Base-by-base conservation (phyloP, 1,140 invertebrate genomes). In the Drosophila triauraria region DNA sequence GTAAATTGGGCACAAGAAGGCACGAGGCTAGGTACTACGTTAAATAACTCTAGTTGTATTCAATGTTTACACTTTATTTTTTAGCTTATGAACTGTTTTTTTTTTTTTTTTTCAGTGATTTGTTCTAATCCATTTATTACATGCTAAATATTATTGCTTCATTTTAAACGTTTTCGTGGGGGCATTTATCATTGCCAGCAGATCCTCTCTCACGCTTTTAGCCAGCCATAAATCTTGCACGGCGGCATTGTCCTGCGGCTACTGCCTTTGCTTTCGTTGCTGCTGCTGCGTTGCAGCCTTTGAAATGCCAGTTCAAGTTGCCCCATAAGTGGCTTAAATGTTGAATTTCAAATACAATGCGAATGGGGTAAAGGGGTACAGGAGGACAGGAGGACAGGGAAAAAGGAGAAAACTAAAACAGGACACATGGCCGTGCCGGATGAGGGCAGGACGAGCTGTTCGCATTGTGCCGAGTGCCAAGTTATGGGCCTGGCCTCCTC, bases 301-400 rank as follows among this genome's bases (percentile, higher is more conserved):
- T 88, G 83, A 87, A 87, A 87, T 87, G 83, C 80, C 83, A 87
- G 83, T 87, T 88, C 80, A 80, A 84, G 80, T 87, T 84, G 84
- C 64, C 84, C 70, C 77, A 80, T 88, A 87, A 87, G 85, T 87
- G 84, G 84, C 84, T 88, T 87, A 87, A 87, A 87, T 87, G 84
- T 87, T 87, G 84, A 87, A 88, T 88, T 87, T 80, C 77, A 87
- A 80, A 84, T 76, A 87, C 84, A 87, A 87, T 88, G 80, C 80
- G 58, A 78, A 63, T 13, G 65, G 67, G 51, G 46, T 56, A 32
- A 58, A 27, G 51, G 42, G 54, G 54, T 17, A 23, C 12, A 15
- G n/a, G 4, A 35, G 43, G 35, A 7, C 8, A 23, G 23, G 10
- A 35, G 43, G 25, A 10, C 8, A 23, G 23, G 69, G 35, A 25